phyloP scores from a whole-genome alignment of 2,797 vertebrate genomes.

The Pseudochaenichthys georgianus region DNA sequence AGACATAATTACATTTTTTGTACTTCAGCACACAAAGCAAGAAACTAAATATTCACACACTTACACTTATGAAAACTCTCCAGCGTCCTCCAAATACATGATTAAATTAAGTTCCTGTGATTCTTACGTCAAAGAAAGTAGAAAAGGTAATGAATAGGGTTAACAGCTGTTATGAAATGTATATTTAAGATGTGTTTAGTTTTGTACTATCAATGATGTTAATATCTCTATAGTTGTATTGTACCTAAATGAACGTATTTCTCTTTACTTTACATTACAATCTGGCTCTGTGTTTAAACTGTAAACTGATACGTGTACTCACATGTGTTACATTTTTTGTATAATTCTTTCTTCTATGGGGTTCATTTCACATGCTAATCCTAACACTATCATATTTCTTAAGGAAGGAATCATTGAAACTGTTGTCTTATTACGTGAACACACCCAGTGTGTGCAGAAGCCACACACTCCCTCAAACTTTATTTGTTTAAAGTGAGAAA shows the following conservation, averaged over 20 bases:
- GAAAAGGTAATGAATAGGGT: constrained; percentile 42
- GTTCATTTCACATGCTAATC: constrained; percentile 67
- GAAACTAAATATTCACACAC: constrained; percentile 67
- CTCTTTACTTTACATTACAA: constrained; percentile 49
- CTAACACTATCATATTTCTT: constrained; percentile 58
- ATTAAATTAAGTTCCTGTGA: constrained; percentile 41
- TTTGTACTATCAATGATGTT: constrained; percentile 43
- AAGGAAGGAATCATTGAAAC: constrained; percentile 55
- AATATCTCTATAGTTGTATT: constrained; percentile 52
- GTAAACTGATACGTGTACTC: constrained; percentile 66
- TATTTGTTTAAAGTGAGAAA: constrained; percentile 68
- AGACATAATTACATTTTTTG: constrained; percentile 74
- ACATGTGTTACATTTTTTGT: constrained; percentile 51
- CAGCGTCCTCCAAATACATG: constrained; percentile 53
- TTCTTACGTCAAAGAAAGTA: too few relatives aligned
- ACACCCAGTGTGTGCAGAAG: constrained; percentile 63
- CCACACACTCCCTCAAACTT: constrained; percentile 59
- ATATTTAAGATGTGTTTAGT: constrained; percentile 60
- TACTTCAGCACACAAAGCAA: constrained; percentile 43
- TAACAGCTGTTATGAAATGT: constrained; percentile 64
- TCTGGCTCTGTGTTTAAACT: constrained; percentile 59
- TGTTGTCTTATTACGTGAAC: constrained; percentile 48
- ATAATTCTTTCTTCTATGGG: constrained; percentile 7
- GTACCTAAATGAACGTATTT: constrained; percentile 60
- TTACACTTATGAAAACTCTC: constrained; percentile 47